Evolutionary conservation across 2,113 vertebrate genomes (phyloP).

Genomic region (Pogonocichla stellata): DNA sequence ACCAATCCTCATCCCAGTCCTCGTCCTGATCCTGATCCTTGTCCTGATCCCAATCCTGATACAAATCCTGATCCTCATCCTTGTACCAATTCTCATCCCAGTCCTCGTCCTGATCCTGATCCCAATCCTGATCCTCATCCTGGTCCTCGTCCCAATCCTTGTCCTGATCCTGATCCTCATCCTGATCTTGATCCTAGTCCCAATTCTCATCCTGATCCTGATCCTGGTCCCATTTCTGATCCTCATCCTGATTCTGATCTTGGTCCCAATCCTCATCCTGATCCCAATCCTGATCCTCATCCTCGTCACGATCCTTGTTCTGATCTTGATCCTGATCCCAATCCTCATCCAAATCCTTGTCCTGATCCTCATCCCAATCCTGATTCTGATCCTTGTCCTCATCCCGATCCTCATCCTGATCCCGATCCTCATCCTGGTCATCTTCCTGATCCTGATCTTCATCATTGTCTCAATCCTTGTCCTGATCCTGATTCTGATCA

Average conservation of each 20-base stretch:
- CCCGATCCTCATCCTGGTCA: fast-evolving
- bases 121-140: fast-evolving
- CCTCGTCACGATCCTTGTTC: fast-evolving
- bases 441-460: fast-evolving
- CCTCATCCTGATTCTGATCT: fast-evolving
- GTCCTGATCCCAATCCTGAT: fast-evolving
- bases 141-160: fast-evolving
- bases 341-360: fast-evolving
- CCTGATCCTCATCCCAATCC: fast-evolving
- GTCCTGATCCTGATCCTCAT: fast-evolving
- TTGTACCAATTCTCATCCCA: fast-evolving
- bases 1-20: fast-evolving
- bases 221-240: fast-evolving
- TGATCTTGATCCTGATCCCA: fast-evolving
- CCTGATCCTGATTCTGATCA: fast-evolving
- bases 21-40: fast-evolving
- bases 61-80: fast-evolving
- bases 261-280: fast-evolving
- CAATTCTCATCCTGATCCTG: fast-evolving
- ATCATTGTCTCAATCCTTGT: fast-evolving
- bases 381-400: fast-evolving
- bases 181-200: fast-evolving
- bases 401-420: fast-evolving
- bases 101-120: fast-evolving
- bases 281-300: fast-evolving